These are phyloP conservation scores for Volucella inflata DNA, from an alignment of 2,888 invertebrate species.

Conservation along the genomic window DNA sequence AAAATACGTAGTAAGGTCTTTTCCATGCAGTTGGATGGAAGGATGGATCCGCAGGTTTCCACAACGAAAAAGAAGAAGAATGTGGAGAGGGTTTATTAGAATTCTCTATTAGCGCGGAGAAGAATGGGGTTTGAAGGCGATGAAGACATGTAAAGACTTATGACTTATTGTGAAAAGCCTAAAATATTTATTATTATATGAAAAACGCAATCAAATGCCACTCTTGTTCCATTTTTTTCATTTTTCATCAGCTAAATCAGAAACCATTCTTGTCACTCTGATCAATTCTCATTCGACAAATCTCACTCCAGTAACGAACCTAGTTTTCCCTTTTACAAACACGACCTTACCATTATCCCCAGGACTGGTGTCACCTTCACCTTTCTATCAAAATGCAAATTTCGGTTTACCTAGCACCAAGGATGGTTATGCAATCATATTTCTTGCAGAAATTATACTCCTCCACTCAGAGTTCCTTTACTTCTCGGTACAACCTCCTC, in stretches of 20 bases:
- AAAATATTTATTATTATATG: neutral
- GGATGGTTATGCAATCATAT: constrained; percentile 56
- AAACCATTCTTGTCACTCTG: neutral
- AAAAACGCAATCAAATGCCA: neutral
- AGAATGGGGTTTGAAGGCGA: too few species aligned
- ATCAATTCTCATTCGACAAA: constrained; percentile 44
- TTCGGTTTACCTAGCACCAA: constrained; percentile 14
- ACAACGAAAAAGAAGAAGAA: too few species aligned
- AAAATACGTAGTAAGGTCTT: too few species aligned
- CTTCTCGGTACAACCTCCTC: neutral
- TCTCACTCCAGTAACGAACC: constrained; percentile 26
- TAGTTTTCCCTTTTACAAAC: neutral
- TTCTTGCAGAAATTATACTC: constrained; percentile 8
- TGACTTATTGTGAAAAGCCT: too few species aligned
- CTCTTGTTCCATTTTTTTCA: neutral
- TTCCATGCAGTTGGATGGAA: too few species aligned
- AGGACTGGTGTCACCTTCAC: neutral
- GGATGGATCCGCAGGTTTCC: too few species aligned
- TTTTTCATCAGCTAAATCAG: constrained; percentile 13
- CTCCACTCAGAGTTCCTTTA: neutral
- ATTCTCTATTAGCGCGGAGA: too few species aligned
- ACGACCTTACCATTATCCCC: neutral
- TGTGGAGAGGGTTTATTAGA: too few species aligned
- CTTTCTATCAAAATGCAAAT: constrained; percentile 40
- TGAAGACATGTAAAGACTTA: too few species aligned